Evolutionary conservation across 2,888 invertebrate species (phyloP), one percentile per base, ranked within the genome.

Genomic region (Lordiphosa fenestrarum): DNA sequence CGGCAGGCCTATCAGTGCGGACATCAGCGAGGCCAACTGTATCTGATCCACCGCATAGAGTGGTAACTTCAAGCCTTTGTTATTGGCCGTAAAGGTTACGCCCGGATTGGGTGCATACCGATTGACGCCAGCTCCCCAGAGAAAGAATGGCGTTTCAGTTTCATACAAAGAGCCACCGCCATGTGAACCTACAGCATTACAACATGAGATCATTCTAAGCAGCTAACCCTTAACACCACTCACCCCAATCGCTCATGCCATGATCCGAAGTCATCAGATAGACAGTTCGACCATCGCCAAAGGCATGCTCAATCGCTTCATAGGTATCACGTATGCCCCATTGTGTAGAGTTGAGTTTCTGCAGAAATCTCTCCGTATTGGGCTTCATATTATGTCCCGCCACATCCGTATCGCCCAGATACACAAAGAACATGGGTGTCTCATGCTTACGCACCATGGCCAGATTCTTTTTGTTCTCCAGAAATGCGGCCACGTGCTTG

Each of bases 211-310:
- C 2, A 7, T 7, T 25, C 25, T 2, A 7, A 6, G 2, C 6
- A 23, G 2, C 15, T 19, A 3, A 19, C 3, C 2, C 2, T 3
- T 3, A 19, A 4, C 4, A 19, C 3, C 19, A 19, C 41, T 62
- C 47, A 88, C 98, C 98, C 95, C 97, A 96, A 90, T 98, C 94
- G 13, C 98, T 98, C 98, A 99, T 99, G 57, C 98, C 99, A 91
- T 99, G 99, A 90, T 99, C 98, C 3, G 99, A 93, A 5, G 98
- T 97, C 89, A 98, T 94, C 38, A 99, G 88, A 88, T 94, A 99
- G 0, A 95, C 93, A 0, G 98, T 98, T 75, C 91, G 91, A 1
- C 91, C 90, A 89, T 97, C 96, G 83, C 93, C 86, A 90, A 94
- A 99, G 81, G 92, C 93, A 10, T 91, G 87, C 75, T 94, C 94